These are phyloP conservation scores for Ridgeia piscesae DNA, from an alignment of 1,140 invertebrate species.

Conservation along the genomic window DNA sequence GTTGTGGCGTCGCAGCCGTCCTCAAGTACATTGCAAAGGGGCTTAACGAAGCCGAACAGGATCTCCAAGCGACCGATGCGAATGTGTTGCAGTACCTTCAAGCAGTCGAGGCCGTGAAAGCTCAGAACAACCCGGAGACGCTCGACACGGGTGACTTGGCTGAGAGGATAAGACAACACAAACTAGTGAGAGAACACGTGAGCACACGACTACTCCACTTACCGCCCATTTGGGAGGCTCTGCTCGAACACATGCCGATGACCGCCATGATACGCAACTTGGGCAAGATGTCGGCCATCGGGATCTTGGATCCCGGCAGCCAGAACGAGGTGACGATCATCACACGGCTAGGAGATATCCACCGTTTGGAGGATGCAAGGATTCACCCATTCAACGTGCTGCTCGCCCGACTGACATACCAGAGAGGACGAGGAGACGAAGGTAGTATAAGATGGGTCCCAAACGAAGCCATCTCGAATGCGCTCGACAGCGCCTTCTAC, in stretches of 20 bases:
- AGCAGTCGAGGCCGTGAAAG: conserved; percentile 29
- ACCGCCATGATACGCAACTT: conserved; percentile 64
- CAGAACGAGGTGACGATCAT: conserved; percentile 34
- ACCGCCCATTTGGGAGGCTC: conserved; percentile 67
- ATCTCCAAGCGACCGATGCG: conserved; percentile 48
- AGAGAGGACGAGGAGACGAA: conserved; percentile 56
- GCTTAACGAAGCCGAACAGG: conserved; percentile 59
- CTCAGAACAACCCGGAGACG: conserved; percentile 54
- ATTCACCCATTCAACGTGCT: conserved; percentile 67
- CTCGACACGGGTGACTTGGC: conserved; percentile 58
- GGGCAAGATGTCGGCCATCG: conserved; percentile 68
- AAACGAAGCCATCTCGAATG: not conserved
- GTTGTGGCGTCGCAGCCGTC: conserved; percentile 30
- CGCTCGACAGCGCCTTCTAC: not conserved
- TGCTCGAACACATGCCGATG: conserved; percentile 65
- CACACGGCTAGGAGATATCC: conserved; percentile 38
- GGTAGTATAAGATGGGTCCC: not conserved
- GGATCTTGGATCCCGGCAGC: conserved; percentile 58
- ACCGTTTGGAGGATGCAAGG: conserved; percentile 58
- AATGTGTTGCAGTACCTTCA: not conserved
- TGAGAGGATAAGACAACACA: conserved; percentile 59
- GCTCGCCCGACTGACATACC: conserved; percentile 63
- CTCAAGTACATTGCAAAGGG: conserved; percentile 44
- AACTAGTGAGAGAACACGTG: conserved; percentile 69
- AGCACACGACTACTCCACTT: conserved; percentile 68